Evolutionary conservation across 2,797 vertebrate species (phyloP), one percentile per base, ranked within the genome.

Genomic region (Scyliorhinus canicula): DNA sequence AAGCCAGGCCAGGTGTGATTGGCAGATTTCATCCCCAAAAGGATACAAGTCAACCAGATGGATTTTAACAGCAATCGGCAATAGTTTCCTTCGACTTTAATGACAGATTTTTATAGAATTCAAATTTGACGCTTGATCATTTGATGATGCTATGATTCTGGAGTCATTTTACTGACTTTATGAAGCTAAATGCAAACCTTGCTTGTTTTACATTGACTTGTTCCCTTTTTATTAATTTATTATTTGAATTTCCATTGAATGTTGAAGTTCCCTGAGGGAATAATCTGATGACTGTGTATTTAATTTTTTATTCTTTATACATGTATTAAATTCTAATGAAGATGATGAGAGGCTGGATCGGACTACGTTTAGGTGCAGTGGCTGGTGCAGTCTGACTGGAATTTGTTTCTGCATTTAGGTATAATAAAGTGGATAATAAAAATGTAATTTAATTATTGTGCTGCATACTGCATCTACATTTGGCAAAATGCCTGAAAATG

Each of bases 351-450:
- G 60, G 44, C 79, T 82, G 79, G 40, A 47, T 82, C 19, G 44
- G 44, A 82, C 21, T 26, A 12, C 40, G 57, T 91, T 91, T 91
- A 40, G 21, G 35, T n/a, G 60, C 88, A 4, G 0, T 91, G 57
- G 88, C 14, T 60, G 57, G 57, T 14, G 0, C 88, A 91, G n/a
- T 8, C 60, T 91, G 60, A n/a, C 35, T 91, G 60, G 57, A 90
- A 40, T 40, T 57, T 90, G 88, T 65, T 63, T 65, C 85, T 57
- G 88, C 65, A 40, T 44, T 44, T 65, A n/a, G n/a, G n/a, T 44
- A 65, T 24, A 91, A 91, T 65, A 91, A 91, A 91, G 24, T 28
- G 11, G 44, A 65, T 65, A 91, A 91, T 91, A 63, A 91, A 65
- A 91, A 24, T 65, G 6, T 26, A 65, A 91, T 91, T 91, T 44